These are phyloP conservation scores for Asarcornis scutulata DNA, from an alignment of 2,113 vertebrate genomes.

Conservation along the genomic window DNA sequence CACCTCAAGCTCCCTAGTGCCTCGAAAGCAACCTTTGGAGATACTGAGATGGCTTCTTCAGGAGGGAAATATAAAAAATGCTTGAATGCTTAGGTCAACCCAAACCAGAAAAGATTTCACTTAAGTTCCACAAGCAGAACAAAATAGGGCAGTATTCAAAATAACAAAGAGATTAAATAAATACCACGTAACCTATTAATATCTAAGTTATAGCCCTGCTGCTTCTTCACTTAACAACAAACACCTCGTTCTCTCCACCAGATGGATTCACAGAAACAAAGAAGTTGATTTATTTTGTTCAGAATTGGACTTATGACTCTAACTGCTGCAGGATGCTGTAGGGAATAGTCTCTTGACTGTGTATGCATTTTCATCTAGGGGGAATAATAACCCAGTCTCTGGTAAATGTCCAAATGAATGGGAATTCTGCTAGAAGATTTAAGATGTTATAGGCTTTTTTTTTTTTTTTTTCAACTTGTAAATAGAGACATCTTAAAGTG, in stretches of 20 bases:
- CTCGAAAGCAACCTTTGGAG: background rate
- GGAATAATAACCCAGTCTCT: background rate
- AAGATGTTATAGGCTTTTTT: background rate
- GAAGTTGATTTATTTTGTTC: background rate
- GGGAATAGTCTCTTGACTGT: background rate
- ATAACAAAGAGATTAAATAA: background rate
- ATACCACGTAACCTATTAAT: background rate
- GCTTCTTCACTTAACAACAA: background rate
- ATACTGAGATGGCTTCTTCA: background rate
- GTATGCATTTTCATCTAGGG: background rate
- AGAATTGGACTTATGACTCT: background rate
- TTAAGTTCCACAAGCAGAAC: background rate
- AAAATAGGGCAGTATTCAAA: background rate
- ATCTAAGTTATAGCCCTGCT: background rate
- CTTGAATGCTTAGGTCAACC: background rate
- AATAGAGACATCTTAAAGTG: slow-evolving; percentile 34
- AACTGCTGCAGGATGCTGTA: background rate
- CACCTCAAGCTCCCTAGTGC: fast-evolving
- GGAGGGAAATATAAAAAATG: background rate
- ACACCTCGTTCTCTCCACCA: background rate
- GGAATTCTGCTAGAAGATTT: slow-evolving; percentile 1
- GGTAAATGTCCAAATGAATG: background rate
- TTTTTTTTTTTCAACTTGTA: background rate
- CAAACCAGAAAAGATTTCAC: background rate
- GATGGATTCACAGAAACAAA: background rate